Conservation (phyloP, 2,797 vertebrate species). For the Sebastes jordani region DNA sequence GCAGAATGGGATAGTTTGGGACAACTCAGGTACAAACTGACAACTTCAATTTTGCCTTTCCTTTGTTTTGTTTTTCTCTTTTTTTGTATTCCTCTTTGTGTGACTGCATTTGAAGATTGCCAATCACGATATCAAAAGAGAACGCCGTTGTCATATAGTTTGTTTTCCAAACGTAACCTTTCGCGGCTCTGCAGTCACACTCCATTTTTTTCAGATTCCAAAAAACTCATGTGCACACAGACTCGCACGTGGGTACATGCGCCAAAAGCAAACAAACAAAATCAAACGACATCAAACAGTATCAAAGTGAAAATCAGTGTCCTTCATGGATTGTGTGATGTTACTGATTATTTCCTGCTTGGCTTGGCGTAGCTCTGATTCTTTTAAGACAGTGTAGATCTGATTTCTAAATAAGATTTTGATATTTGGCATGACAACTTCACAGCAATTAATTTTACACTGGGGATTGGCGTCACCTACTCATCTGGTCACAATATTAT, state of each 20-base stretch:
- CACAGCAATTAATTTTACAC: constrained; percentile 65
- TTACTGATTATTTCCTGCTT: constrained; percentile 63
- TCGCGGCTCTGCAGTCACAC: constrained; percentile 45
- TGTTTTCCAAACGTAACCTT: constrained; percentile 63
- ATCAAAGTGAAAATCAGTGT: constrained; percentile 68
- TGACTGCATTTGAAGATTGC: constrained; percentile 70
- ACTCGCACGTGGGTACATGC: background rate
- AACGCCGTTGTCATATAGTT: constrained; percentile 53
- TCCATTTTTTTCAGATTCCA: constrained; percentile 33
- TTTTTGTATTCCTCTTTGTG: constrained; percentile 45
- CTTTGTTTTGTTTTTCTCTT: constrained; percentile 21
- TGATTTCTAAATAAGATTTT: constrained; percentile 64
- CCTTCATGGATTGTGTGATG: constrained; percentile 67
- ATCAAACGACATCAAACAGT: constrained; percentile 56
- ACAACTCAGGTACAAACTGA: constrained; percentile 70
- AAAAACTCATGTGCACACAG: constrained; percentile 27
- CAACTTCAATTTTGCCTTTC: constrained; percentile 64
- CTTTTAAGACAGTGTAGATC: constrained; percentile 59
- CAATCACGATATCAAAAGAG: constrained; percentile 68
- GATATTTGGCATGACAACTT: constrained; percentile 63
- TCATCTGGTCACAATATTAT: constrained; percentile 2
- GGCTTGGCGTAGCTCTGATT: constrained; percentile 54
- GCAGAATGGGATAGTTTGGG: constrained; percentile 69
- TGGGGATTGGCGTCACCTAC: constrained; percentile 33
- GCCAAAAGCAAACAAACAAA: constrained; percentile 44